These are phyloP conservation scores for Buphagus erythrorhynchus DNA, from an alignment of 2,797 vertebrate genomes.

Conservation along the genomic window DNA sequence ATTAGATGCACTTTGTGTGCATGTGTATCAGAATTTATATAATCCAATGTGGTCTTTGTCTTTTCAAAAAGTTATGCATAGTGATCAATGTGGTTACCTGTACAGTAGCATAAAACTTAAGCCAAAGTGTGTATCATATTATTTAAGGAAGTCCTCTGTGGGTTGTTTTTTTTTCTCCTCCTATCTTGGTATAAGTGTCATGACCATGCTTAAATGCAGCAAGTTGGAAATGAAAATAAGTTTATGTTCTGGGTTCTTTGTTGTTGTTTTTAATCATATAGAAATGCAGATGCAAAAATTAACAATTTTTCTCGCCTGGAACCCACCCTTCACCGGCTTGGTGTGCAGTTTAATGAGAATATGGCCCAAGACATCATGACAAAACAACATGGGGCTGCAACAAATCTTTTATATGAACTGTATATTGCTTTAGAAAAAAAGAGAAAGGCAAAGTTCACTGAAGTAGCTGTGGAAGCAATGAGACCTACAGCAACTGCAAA, in stretches of 20 bases:
- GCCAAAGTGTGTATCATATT: background rate
- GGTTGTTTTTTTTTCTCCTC: rapidly evolving
- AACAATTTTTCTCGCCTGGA: conserved; percentile 92
- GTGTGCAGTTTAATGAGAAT: conserved; percentile 85
- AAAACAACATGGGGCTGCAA: conserved; percentile 86
- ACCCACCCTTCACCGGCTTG: conserved; percentile 86
- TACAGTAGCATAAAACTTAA: background rate
- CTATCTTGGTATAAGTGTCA: background rate
- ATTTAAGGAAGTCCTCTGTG: background rate
- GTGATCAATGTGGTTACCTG: background rate
- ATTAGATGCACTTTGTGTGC: background rate
- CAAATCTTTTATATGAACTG: conserved; percentile 88
- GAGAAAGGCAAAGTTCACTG: conserved; percentile 78
- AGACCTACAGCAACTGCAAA: conserved; percentile 73
- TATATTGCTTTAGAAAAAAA: conserved; percentile 88
- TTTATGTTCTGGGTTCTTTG: background rate
- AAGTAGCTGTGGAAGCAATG: conserved; percentile 78
- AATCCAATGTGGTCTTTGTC: background rate
- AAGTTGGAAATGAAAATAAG: background rate
- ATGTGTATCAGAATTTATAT: background rate
- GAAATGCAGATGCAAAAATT: conserved; percentile 81
- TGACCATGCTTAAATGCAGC: background rate
- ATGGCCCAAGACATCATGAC: conserved; percentile 86
- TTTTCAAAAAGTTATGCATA: background rate
- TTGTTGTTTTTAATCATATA: conserved; percentile 20